Base-by-base conservation (phyloP, 2,113 vertebrate genomes). In the Callorhinus ursinus region DNA sequence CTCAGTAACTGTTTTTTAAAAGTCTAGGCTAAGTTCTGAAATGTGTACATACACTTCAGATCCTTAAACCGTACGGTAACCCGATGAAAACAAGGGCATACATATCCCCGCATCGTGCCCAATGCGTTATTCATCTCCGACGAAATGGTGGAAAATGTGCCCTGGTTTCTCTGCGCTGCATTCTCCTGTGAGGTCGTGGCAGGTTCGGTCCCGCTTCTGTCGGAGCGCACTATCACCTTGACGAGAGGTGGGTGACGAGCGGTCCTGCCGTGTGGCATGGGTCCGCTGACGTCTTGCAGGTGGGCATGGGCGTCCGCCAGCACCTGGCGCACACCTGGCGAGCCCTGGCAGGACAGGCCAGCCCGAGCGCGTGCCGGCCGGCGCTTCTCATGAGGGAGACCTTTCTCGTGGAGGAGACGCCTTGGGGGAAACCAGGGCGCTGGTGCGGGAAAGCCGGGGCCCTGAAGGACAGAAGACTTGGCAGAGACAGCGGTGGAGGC, bases 351-450 rank as follows among this genome's bases (percentile, higher is more conserved):
- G 31, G 19, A 15, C 26, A 11, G 24, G 21, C 4, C 5, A 3
- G 13, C 26, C 14, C 7, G 1, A 18, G 14, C 12, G 26, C 18
- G 5, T 0, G 7, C 61, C 2, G 0, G n/a, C 71, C 5, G 24
- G 22, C 12, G 4, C n/a, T 61, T 8, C 36, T 72, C 3, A 0
- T 11, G 12, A 39, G 3, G 39, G 39, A 39, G 39, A 39, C 39
- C 39, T 3, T 39, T 39, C 36, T 72, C 3, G 0, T 11, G 12
- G 57, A 67, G 4, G 42, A 11, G 51, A 59, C 24, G 0, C 36
- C 39, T 21, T 2, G n/a, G 10, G 7, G 46, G 21, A 31, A 9
- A 33, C 19, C 18, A 0, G 18, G 4, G 42, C 69, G 69, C n/a
- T 15, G 53, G 53, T 19, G 19, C 1, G 18, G 3, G 15, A 12